Conservation (phyloP, 2,113 vertebrate species). For the Scalopus aquaticus region DNA sequence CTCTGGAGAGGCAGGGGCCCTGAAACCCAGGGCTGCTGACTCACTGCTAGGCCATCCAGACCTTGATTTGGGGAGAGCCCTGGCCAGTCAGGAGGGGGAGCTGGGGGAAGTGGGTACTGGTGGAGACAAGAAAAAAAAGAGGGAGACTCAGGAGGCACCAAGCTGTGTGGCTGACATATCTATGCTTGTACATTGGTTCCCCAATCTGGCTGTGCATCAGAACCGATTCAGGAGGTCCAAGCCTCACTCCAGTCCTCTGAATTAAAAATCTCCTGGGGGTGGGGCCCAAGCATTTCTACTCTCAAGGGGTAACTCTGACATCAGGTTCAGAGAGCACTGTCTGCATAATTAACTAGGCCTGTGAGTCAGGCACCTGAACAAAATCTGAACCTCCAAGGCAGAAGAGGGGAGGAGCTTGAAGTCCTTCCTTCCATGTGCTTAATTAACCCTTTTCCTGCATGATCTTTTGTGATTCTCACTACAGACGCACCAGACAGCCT, state of each 20-base stretch:
- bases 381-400: conserved; percentile 15
- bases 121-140: background rate
- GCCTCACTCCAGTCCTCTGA: background rate
- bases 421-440: background rate
- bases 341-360: background rate
- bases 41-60: background rate
- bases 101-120: background rate
- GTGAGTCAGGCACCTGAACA: background rate
- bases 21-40: conserved; percentile 11
- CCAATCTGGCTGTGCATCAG: too few species aligned
- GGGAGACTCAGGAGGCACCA: background rate
- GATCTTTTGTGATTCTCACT: background rate
- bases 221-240: background rate
- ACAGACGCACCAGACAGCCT: background rate
- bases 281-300: background rate
- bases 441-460: background rate
- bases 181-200: too few species aligned
- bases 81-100: background rate
- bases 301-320: background rate
- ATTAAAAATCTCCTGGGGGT: background rate
- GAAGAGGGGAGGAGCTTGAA: background rate
- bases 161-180: too few species aligned
- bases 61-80: background rate
- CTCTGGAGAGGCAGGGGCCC: background rate
- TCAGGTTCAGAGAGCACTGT: background rate